These are phyloP conservation scores for Leucophenga maculata DNA, from an alignment of 2,888 invertebrate species.

Conservation along the genomic window DNA sequence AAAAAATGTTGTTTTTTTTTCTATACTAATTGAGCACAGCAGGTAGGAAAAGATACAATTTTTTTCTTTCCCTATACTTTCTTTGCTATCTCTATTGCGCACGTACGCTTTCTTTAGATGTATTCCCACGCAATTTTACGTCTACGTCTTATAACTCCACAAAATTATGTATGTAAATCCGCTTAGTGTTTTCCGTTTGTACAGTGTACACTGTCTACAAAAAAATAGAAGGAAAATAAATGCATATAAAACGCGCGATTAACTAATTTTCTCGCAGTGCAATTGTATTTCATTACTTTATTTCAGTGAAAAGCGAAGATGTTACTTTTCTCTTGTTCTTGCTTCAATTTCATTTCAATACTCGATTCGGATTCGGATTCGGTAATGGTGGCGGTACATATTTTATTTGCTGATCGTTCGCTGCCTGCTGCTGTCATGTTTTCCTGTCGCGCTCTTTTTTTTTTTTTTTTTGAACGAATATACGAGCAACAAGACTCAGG, in stretches of 20 bases:
- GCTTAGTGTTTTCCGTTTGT: background rate
- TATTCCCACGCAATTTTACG: too few species aligned
- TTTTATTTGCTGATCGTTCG: conserved; percentile 13
- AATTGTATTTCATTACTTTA: background rate
- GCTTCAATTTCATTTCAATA: too few species aligned
- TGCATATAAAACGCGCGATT: background rate
- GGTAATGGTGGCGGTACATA: conserved; percentile 9
- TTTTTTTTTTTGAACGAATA: background rate
- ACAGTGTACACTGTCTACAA: background rate
- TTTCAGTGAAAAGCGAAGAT: too few species aligned
- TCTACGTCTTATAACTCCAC: too few species aligned
- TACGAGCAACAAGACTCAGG: too few species aligned
- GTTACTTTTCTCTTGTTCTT: too few species aligned
- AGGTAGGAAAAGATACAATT: too few species aligned
- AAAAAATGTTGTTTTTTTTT: too few species aligned
- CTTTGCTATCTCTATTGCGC: too few species aligned
- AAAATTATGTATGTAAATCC: conserved; percentile 22
- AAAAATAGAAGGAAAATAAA: background rate
- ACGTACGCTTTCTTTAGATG: too few species aligned
- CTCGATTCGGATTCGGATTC: background rate
- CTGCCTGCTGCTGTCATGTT: conserved; percentile 25
- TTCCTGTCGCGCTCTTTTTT: conserved; percentile 9
- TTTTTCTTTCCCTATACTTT: too few species aligned
- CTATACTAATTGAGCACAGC: too few species aligned
- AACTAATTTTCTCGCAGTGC: conserved; percentile 23